These are phyloP conservation scores for Entelurus aequoreus DNA, from an alignment of 2,113 vertebrate genomes.

Conservation along the genomic window DNA sequence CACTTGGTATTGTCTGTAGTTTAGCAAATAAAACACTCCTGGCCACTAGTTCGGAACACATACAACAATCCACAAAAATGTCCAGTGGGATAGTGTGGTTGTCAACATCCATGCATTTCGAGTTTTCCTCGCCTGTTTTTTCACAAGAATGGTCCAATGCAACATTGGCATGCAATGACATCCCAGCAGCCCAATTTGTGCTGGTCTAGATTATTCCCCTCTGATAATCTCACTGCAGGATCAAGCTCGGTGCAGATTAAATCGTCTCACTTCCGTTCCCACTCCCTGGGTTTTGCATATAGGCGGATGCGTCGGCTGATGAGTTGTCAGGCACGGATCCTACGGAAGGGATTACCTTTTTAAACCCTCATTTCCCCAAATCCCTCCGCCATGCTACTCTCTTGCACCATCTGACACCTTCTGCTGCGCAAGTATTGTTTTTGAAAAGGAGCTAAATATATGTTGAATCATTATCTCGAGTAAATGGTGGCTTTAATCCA, in stretches of 20 bases:
- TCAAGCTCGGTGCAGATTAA: conserved; percentile 60
- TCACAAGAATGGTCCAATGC: too few species aligned
- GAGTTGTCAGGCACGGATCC: conserved; percentile 20
- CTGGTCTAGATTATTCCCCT: conserved; percentile 57
- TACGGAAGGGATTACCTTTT: conserved; percentile 46
- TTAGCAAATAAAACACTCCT: background rate
- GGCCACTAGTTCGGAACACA: background rate
- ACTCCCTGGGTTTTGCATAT: conserved; percentile 20
- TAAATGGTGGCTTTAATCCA: background rate
- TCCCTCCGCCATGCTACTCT: conserved; percentile 20
- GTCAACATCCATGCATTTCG: too few species aligned
- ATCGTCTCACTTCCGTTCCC: conserved; percentile 27
- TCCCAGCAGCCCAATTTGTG: conserved; percentile 5
- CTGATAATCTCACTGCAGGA: conserved; percentile 60
- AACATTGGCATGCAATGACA: background rate
- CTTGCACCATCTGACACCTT: conserved; percentile 28
- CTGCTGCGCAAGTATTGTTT: conserved; percentile 10
- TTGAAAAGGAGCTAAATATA: background rate
- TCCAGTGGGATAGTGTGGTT: too few species aligned
- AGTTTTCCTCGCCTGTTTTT: too few species aligned
- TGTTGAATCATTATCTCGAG: background rate
- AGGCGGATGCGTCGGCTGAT: conserved; percentile 15
- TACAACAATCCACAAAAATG: background rate
- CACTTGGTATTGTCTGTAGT: too few species aligned
- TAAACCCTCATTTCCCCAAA: conserved; percentile 33